Evolutionary conservation across 2,113 vertebrate species (phyloP).

Genomic region (Apteryx mantelli): DNA sequence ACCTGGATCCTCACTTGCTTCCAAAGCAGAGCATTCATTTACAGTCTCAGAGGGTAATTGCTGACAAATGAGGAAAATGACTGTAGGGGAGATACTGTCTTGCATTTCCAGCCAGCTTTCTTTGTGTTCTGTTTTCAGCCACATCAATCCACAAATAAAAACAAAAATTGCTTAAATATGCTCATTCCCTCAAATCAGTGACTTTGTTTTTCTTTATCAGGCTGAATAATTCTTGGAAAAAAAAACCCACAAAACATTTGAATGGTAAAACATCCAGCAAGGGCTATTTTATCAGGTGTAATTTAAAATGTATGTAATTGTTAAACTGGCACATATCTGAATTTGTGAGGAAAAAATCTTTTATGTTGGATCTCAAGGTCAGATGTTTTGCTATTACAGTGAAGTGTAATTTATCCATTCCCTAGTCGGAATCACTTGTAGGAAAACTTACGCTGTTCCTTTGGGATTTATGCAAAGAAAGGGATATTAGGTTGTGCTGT

Average conservation of each 20-base stretch:
- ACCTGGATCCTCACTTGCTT: background rate
- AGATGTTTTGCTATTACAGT: background rate
- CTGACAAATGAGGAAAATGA: background rate
- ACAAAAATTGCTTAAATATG: background rate
- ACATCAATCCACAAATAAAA: background rate
- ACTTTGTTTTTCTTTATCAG: background rate
- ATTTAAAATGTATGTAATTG: background rate
- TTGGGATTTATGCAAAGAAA: too few species aligned
- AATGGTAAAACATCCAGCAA: too few species aligned
- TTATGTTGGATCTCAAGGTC: background rate
- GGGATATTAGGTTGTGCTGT: too few species aligned
- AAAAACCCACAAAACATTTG: background rate
- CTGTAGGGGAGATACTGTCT: background rate
- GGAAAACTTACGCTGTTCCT: too few species aligned
- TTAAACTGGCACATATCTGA: background rate
- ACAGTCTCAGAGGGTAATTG: background rate
- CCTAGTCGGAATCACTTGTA: background rate
- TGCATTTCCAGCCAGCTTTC: background rate
- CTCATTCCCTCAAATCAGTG: background rate
- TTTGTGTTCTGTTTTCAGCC: background rate
- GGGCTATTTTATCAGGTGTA: too few species aligned
- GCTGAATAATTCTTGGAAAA: background rate
- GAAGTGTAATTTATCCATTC: background rate
- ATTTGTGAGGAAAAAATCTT: background rate
- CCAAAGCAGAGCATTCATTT: background rate